phyloP scores from a whole-genome alignment of 2,113 vertebrate species.

The Hemichromis elongatus region DNA sequence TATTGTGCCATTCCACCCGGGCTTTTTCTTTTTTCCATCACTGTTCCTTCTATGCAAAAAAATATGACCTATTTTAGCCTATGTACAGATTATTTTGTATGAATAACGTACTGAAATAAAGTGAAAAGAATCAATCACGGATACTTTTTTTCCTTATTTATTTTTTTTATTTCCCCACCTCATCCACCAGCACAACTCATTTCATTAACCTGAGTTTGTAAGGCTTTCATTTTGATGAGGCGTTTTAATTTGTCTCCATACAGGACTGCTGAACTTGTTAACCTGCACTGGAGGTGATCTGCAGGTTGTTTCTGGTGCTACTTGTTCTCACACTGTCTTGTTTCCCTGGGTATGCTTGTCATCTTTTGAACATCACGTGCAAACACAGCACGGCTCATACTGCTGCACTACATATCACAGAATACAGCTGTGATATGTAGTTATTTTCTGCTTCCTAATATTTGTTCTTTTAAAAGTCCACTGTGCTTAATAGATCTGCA shows the following conservation, averaged over 20 bases:
- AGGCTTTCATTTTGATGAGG: slow-evolving; percentile 14
- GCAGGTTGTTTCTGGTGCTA: not conserved
- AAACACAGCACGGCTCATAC: not conserved
- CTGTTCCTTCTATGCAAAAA: slow-evolving; percentile 80
- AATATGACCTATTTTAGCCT: slow-evolving; percentile 72
- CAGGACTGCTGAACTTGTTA: not conserved
- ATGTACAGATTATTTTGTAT: slow-evolving; percentile 82
- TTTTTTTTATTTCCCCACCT: not conserved
- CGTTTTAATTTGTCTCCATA: not conserved
- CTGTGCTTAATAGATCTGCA: not conserved
- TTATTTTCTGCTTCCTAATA: not conserved
- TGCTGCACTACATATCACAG: no score
- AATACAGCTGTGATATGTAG: no score
- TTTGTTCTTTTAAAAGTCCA: not conserved
- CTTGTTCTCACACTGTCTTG: not conserved
- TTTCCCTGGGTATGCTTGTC: not conserved
- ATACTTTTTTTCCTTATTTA: not conserved
- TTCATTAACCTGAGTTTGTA: slow-evolving; percentile 31
- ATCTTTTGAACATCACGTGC: not conserved
- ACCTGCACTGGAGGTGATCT: not conserved
- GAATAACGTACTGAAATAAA: slow-evolving; percentile 80
- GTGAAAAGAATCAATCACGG: slow-evolving; percentile 54
- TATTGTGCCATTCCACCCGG: slow-evolving; percentile 73
- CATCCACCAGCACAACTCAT: not conserved
- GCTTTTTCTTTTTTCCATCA: slow-evolving; percentile 68